Base-by-base conservation (phyloP, 2,797 vertebrate species). In the Thripadectes ignobilis region DNA sequence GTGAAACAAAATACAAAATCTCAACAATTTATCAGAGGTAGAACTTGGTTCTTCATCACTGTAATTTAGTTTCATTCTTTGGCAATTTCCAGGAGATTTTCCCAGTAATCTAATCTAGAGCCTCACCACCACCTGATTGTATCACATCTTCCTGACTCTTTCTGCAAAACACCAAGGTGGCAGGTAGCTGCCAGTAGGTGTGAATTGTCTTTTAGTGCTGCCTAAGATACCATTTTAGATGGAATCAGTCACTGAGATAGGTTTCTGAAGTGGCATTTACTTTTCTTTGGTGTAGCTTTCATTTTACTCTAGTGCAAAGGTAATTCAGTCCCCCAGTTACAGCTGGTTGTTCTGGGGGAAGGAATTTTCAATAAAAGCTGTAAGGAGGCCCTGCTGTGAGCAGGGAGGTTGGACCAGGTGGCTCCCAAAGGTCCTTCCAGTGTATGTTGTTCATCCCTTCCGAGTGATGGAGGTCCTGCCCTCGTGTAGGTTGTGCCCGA, bases 1-100 rank as follows among this genome's bases (percentile, higher is more conserved):
- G 57, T 54, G 57, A 67, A 79, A 52, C 21, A 76, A 83, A 82
- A 41, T 48, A 52, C 5, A 41, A 84, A 79, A 95, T 68, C n/a
- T 81, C 38, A 83, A 14, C 38, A 22, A 12, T 90, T 92, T 75
- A 59, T 86, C 54, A 62, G 51, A 65, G 61, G 30, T 77, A 24
- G 52, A 89, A 85, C 49, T 89, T 59, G 49, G 45, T 85, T 95
- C 66, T 49, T 67, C 19, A 22, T 66, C 46, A 10, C 23, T 75
- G 46, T 93, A 63, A 85, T 90, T 91, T 85, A 69, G 93, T 96
- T 72, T 85, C 30, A 43, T 88, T 73, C 39, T 36, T 66, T 77
- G 54, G 51, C 21, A 45, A 27, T 91, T 93, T 91, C 63, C 57
- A 72, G 67, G 82, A 77, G 67, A 65, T 84, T 89, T 95, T 74